Evolutionary conservation across 2,797 vertebrate species (phyloP).

Genomic region (Thripadectes ignobilis): DNA sequence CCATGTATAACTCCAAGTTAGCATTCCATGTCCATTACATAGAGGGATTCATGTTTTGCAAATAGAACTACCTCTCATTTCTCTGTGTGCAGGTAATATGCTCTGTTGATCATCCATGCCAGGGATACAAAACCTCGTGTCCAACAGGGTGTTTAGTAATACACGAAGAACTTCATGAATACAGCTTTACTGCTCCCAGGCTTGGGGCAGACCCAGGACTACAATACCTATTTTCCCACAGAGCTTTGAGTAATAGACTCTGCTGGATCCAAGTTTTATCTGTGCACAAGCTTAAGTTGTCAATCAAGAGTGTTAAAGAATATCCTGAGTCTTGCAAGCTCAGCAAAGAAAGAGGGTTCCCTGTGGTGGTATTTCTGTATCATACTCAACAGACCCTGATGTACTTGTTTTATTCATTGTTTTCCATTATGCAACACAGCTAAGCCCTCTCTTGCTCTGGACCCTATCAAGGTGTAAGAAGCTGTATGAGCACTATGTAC

Average conservation of each 20-base stretch:
- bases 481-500: neutral
- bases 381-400: neutral
- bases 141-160: neutral
- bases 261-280: neutral
- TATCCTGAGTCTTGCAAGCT: neutral
- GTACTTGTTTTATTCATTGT: neutral
- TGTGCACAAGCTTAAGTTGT: neutral
- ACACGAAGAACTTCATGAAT: neutral
- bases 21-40: neutral
- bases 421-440: neutral
- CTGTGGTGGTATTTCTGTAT: neutral
- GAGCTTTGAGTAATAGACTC: neutral
- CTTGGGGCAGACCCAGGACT: neutral
- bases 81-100: neutral
- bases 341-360: neutral
- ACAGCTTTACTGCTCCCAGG: neutral
- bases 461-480: neutral
- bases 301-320: neutral
- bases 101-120: neutral
- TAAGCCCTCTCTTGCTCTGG: neutral
- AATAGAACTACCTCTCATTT: neutral
- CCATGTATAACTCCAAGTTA: neutral
- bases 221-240: neutral
- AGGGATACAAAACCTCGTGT: neutral
- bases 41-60: neutral